Base-by-base conservation (phyloP, 2,797 vertebrate species). In the Martes flavigula region DNA sequence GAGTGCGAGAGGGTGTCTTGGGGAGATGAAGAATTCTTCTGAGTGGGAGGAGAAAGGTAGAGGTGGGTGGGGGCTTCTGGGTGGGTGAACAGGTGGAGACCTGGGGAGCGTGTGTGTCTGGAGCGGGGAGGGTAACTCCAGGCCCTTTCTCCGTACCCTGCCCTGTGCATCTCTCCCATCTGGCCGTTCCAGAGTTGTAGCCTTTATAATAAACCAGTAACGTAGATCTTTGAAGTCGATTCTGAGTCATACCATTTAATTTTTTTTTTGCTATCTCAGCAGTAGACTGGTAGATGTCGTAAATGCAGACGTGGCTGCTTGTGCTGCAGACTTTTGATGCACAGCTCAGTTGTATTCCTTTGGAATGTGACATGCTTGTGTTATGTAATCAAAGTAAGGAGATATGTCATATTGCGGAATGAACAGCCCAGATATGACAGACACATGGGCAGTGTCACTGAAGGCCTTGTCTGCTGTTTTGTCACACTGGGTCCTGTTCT, bases 251-350 rank as follows among this genome's bases (percentile, higher is more conserved):
- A 99, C 97, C 99, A 99, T 98, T 99, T 99, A 98, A 99, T 98
- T 99, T 99, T 98, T 99, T 99, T 99, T 99, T 99, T 82, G 99
- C 99, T 93, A 99, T 99, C 99, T 99, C 99, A 12, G 99, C 98
- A 99, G 99, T 99, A 99, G 99, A 98, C 98, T 99, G 97, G 99
- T 99, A 98, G 99, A 99, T 98, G 99, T 99, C 97, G 99, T 99
- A 98, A 99, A 17, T 97, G 99, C 99, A 85, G 99, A 99, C 48
- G 73, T 99, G 91, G 99, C 99, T 14, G 99, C 99, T 43, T 99
- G 99, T 98, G 99, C 99, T 32, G 99, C 99, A 96, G 10, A 21
- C 8, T 54, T 99, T 92, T 99, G 99, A 99, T 98, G 99, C 99
- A 35, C 99, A 99, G 98, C 99, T 99, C 97, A 99, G 99, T 99